Base-by-base conservation (phyloP, 2,888 invertebrate genomes). In the Melieria picta region DNA sequence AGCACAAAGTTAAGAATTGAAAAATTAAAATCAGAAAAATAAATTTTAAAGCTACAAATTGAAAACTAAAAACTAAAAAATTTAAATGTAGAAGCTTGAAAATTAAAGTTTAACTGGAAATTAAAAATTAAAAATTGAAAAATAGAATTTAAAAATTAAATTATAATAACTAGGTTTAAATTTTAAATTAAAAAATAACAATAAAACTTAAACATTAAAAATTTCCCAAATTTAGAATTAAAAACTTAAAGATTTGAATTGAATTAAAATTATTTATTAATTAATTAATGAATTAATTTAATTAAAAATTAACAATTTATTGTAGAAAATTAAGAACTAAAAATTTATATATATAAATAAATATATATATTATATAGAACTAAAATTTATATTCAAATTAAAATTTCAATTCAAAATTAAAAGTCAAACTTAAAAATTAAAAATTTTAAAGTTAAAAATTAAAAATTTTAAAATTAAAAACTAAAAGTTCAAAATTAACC, bases 141-240 rank as follows among this genome's bases (percentile, higher is more conserved):
- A n/a, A 52, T n/a, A 64, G 48, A 30, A 64, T 48, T 48, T 3
- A 7, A 64, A 64, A 64, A 64, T 9, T n/a, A 64, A 64, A 64
- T 4, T 11, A 64, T n/a, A 64, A 7, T 7, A 63, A 63, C n/a
- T 13, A 5, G 48, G 48, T 48, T 4, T 11, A 64, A 64, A 47
- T 13, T 9, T 7, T 48, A 64, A 16, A 50, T 13, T 13, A 64
- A 11, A 64, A 48, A n/a, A 10, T 5, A 50, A 48, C 9, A 64
- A 4, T 48, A 48, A 64, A 64, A 16, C 9, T n/a, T 7, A 64
- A 9, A 63, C 2, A 47, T 7, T 6, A 64, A 64, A 48, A 64
- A 7, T 48, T 48, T 3, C 47, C 7, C 10, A 64, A 64, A 64
- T 13, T 13, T 11, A 50, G 48, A 30, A n/a, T n/a, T n/a, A n/a